Evolutionary conservation across 2,113 vertebrate species (phyloP).

Genomic region (Labeo catla): DNA sequence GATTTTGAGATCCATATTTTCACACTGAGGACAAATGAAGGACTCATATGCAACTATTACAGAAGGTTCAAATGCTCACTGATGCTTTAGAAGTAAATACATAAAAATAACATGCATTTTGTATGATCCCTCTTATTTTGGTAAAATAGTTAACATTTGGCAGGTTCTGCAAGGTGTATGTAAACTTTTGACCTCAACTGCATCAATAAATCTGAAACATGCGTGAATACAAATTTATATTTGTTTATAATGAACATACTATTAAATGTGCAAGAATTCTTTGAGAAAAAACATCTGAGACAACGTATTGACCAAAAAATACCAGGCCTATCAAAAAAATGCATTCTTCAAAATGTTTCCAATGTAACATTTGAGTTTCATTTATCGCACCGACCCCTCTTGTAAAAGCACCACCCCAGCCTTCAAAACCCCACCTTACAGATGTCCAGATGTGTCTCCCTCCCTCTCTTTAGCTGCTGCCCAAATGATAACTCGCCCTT

Average conservation of each 20-base stretch:
- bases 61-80: too few relatives aligned
- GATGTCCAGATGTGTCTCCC: constrained; percentile 59
- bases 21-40: too few relatives aligned
- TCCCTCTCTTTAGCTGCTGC: constrained; percentile 68
- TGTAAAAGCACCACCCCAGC: constrained; percentile 17
- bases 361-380: constrained; percentile 26
- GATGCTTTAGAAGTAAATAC: too few relatives aligned
- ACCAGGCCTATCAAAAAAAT: background rate
- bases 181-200: too few relatives aligned
- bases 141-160: too few relatives aligned
- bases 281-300: background rate
- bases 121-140: too few relatives aligned
- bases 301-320: background rate
- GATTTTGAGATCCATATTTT: too few relatives aligned
- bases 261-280: background rate
- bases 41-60: too few relatives aligned
- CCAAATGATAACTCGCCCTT: constrained; percentile 87
- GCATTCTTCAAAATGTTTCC: background rate
- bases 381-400: constrained; percentile 5
- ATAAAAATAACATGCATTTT: too few relatives aligned
- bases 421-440: constrained; percentile 36
- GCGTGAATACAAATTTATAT: background rate
- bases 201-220: background rate
- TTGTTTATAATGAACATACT: background rate
- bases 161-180: too few relatives aligned